These are phyloP conservation scores for Anthophora plumipes DNA, from an alignment of 2,888 invertebrate species.

Conservation along the genomic window DNA sequence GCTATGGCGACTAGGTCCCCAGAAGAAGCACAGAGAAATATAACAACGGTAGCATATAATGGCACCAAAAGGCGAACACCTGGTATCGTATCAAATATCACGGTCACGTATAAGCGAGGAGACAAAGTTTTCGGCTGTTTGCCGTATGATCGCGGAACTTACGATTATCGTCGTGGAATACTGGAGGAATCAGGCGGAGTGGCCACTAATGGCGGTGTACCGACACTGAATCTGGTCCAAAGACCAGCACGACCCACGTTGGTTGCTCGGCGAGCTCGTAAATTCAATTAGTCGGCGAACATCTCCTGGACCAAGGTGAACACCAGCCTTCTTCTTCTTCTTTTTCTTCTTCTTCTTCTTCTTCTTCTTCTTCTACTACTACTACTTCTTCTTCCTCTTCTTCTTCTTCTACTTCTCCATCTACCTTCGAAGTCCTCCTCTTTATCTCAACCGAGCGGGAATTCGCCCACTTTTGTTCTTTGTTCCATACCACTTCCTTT, in stretches of 20 bases:
- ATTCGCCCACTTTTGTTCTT: slow-evolving; percentile 75
- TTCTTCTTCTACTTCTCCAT: slow-evolving; percentile 48
- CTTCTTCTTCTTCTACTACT: too few species aligned
- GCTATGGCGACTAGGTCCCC: slow-evolving; percentile 51
- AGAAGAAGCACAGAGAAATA: slow-evolving; percentile 33
- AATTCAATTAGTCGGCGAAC: slow-evolving; percentile 82
- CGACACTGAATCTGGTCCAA: slow-evolving; percentile 79
- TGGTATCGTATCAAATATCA: slow-evolving; percentile 73
- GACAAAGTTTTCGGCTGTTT: slow-evolving; percentile 67
- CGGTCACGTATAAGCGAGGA: slow-evolving; percentile 68
- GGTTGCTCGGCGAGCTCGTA: slow-evolving; percentile 77
- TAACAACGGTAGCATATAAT: slow-evolving; percentile 42
- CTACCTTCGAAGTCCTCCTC: slow-evolving; percentile 53
- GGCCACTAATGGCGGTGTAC: slow-evolving; percentile 78
- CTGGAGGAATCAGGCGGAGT: slow-evolving; percentile 69
- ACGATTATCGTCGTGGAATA: slow-evolving; percentile 71
- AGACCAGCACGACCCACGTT: slow-evolving; percentile 74
- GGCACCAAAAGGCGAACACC: slow-evolving; percentile 64
- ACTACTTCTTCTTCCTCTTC: slow-evolving; percentile 35
- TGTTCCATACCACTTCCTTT: slow-evolving; percentile 72
- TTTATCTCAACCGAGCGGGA: slow-evolving; percentile 71
- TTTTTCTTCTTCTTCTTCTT: slow-evolving; percentile 51
- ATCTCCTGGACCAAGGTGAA: slow-evolving; percentile 75
- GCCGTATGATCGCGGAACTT: slow-evolving; percentile 72
- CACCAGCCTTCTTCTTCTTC: slow-evolving; percentile 62